Conservation (phyloP, 2,113 vertebrate genomes). For the Hipposideros armiger region DNA sequence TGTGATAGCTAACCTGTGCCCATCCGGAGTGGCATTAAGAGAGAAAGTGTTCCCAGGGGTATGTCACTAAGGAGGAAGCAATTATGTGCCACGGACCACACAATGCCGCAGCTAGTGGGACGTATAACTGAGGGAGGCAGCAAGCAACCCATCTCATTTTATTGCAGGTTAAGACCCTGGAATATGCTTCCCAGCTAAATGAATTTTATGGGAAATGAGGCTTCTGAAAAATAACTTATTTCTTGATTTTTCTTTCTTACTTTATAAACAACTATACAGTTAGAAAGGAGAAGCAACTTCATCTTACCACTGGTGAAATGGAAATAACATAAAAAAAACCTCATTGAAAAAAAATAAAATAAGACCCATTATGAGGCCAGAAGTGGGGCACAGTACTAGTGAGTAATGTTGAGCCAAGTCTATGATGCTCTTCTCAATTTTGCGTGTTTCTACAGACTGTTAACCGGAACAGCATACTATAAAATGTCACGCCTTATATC, state of each 20-base stretch:
- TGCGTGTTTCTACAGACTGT: background rate
- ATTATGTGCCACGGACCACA: background rate
- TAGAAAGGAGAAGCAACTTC: conserved; percentile 45
- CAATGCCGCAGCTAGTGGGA: background rate
- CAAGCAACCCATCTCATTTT: background rate
- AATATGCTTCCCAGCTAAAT: background rate
- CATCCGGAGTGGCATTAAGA: background rate
- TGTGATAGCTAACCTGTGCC: background rate
- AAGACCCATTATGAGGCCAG: background rate
- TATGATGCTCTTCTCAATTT: background rate
- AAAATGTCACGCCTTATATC: background rate
- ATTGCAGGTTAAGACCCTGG: background rate
- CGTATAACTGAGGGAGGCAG: background rate
- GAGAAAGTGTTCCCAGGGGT: background rate
- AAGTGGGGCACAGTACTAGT: background rate
- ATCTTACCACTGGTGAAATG: background rate
- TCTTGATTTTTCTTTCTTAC: conserved; percentile 27
- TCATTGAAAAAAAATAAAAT: background rate
- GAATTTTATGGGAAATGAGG: background rate
- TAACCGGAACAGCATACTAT: background rate
- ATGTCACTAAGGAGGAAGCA: background rate
- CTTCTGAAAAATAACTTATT: conserved; percentile 38
- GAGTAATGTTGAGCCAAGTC: background rate
- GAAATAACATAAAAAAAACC: background rate
- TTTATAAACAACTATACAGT: background rate